Percentiles rank a stretch among this genome's conserved stretches.
phyloP scores from a whole-genome alignment of 2,888 invertebrate genomes.

The Lysandra coridon region DNA sequence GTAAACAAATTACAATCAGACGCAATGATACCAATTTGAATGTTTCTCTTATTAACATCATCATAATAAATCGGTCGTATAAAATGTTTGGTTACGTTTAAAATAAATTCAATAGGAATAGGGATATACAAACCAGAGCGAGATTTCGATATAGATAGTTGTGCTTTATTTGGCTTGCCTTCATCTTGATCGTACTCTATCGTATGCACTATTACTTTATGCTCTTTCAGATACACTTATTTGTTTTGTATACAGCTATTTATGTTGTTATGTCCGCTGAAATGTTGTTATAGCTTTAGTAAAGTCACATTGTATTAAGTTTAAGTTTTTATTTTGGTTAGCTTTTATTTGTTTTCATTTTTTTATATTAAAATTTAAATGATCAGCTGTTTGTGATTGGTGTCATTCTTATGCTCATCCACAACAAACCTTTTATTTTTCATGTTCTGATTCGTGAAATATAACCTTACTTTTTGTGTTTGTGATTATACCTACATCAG shows the following conservation, averaged over 20 bases:
- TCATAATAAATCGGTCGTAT: neutral
- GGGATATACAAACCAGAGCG: conserved; percentile 63
- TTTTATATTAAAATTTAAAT: neutral
- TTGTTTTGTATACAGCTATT: conserved; percentile 3
- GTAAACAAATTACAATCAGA: too few relatives aligned
- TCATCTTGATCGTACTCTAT: conserved; percentile 57
- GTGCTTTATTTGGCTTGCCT: conserved; percentile 66
- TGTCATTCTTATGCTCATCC: neutral
- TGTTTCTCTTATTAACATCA: too few relatives aligned
- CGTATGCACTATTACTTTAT: conserved; percentile 35
- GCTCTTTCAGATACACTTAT: neutral
- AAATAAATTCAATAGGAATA: conserved; percentile 49
- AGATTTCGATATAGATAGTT: conserved; percentile 76
- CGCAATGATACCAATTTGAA: too few relatives aligned
- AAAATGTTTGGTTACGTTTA: neutral
- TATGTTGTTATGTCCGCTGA: neutral
- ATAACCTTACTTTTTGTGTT: neutral
- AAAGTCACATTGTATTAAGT: neutral
- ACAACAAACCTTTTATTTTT: neutral
- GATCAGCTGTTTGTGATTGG: neutral
- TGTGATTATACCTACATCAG: neutral
- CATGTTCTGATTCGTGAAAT: neutral
- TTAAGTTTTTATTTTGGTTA: neutral
- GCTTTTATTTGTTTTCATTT: neutral
- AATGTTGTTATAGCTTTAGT: neutral